These are phyloP conservation scores for Suricata suricatta DNA, from an alignment of 2,113 vertebrate genomes.

Conservation along the genomic window DNA sequence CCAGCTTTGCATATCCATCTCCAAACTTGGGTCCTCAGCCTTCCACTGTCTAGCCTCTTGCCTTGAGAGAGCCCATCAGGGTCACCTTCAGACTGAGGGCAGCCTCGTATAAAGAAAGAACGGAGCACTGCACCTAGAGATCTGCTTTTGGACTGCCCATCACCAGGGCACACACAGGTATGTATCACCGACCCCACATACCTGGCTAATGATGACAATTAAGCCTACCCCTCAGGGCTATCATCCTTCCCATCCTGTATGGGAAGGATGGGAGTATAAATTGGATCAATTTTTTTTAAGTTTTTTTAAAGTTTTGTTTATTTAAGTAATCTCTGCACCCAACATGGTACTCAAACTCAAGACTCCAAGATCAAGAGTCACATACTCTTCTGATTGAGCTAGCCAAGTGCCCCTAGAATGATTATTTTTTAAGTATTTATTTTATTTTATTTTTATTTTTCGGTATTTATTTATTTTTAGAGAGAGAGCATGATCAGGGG, in stretches of 20 bases:
- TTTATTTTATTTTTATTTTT: no score
- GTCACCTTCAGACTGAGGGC: neutral
- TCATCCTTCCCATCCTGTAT: neutral
- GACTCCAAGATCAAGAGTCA: no score
- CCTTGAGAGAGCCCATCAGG: neutral
- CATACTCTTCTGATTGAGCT: no score
- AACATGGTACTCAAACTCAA: no score
- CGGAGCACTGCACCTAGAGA: neutral
- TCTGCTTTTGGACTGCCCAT: neutral
- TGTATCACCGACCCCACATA: no score
- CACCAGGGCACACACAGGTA: no score
- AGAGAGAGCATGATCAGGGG: no score
- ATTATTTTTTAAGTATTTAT: no score
- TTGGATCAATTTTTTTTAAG: neutral
- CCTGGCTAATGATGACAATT: neutral
- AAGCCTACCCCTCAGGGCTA: neutral
- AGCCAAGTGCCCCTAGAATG: no score
- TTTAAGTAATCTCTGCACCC: no score
- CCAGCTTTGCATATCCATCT: neutral
- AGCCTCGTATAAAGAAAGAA: neutral
- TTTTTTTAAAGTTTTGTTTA: no score
- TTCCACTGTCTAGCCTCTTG: neutral
- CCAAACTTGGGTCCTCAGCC: neutral
- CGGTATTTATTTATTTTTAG: no score
- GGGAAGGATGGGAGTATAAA: neutral